These are phyloP conservation scores for Heteronetta atricapilla DNA, from an alignment of 2,113 vertebrate genomes.

Conservation along the genomic window DNA sequence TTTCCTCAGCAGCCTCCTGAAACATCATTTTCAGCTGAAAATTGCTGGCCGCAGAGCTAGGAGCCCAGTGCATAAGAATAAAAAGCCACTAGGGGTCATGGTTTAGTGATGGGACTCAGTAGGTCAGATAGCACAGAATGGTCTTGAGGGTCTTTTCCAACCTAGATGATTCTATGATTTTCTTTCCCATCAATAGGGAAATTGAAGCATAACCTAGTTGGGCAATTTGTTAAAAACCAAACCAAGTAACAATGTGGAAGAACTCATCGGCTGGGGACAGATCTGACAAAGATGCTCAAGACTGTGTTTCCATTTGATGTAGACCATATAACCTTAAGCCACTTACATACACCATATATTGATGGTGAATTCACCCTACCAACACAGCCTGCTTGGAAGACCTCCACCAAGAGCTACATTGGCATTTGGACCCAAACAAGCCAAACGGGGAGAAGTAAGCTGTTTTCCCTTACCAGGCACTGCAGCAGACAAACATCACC, in stretches of 20 bases:
- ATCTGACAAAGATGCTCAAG: neutral
- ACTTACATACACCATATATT: accelerated
- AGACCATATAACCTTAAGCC: neutral
- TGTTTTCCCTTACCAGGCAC: neutral
- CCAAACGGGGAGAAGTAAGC: neutral
- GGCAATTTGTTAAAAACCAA: neutral
- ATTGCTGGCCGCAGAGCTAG: neutral
- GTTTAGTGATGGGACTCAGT: neutral
- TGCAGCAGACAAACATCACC: accelerated
- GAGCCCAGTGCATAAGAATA: accelerated
- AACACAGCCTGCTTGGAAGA: neutral
- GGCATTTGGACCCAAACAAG: neutral
- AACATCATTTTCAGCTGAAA: neutral
- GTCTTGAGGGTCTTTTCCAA: neutral
- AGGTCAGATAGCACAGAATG: neutral
- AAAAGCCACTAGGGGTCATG: neutral
- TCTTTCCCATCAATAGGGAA: neutral
- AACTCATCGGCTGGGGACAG: constrained; percentile 6
- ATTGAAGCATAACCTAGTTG: neutral
- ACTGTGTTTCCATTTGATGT: neutral
- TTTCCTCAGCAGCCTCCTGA: neutral
- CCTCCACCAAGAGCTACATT: neutral
- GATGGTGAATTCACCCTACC: too few relatives aligned
- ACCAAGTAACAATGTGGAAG: neutral
- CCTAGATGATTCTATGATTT: neutral